Evolutionary conservation across 2,113 vertebrate genomes (phyloP).

Genomic region (Clarias batrachus): DNA sequence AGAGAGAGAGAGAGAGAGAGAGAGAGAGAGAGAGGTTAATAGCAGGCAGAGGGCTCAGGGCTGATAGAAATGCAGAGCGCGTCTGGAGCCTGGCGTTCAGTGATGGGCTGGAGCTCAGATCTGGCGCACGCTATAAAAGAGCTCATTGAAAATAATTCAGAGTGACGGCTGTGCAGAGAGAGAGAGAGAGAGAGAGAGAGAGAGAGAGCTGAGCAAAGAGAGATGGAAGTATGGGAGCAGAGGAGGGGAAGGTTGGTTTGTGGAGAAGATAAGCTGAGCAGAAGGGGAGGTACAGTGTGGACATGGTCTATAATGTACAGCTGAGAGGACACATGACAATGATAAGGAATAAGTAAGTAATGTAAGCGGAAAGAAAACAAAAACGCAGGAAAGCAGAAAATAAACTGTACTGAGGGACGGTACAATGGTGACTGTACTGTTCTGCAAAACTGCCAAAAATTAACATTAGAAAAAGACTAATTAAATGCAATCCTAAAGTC

Average conservation of each 20-base stretch:
- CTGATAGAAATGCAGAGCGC: conserved; percentile 86
- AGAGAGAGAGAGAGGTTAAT: conserved; percentile 82
- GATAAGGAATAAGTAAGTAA: conserved; percentile 28
- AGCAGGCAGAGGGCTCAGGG: conserved; percentile 80
- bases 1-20: conserved; percentile 22
- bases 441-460: background rate
- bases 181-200: conserved; percentile 26
- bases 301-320: conserved; percentile 41
- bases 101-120: conserved; percentile 91
- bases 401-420: background rate
- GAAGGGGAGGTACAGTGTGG: conserved; percentile 53
- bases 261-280: conserved; percentile 61
- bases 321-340: conserved; percentile 21
- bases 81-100: conserved; percentile 79
- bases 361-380: conserved; percentile 31
- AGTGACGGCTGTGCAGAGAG: conserved; percentile 83
- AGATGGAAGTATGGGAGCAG: conserved; percentile 32
- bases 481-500: background rate
- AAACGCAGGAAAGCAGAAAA: conserved; percentile 23
- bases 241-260: conserved; percentile 56
- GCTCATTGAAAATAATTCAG: conserved; percentile 95
- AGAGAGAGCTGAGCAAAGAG: conserved; percentile 18
- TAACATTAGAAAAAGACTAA: background rate
- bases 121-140: conserved; percentile 89
- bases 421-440: background rate